These are phyloP conservation scores for Bombus sylvicola DNA, from an alignment of 1,140 invertebrate genomes.

Conservation along the genomic window DNA sequence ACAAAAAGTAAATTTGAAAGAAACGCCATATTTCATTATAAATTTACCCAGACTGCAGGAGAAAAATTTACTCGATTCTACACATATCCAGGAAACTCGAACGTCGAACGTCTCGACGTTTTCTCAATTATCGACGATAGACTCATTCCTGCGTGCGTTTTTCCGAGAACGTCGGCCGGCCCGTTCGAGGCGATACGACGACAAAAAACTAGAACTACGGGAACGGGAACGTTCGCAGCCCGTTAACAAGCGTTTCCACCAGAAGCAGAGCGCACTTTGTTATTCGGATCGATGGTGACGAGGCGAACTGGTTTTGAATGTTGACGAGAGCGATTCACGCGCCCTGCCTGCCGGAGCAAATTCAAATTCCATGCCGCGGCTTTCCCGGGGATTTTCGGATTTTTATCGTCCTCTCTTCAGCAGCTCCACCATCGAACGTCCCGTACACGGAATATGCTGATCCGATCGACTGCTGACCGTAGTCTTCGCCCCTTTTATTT, in stretches of 20 bases:
- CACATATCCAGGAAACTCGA: neutral
- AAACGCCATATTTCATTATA: too few species aligned
- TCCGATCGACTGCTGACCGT: slow-evolving; percentile 44
- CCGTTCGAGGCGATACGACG: neutral
- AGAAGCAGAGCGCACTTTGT: slow-evolving; percentile 44
- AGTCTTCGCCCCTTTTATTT: slow-evolving; percentile 30
- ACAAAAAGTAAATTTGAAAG: too few species aligned
- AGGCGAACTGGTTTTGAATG: slow-evolving; percentile 51
- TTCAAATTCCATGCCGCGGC: slow-evolving; percentile 71
- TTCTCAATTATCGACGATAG: neutral
- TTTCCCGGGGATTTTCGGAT: slow-evolving; percentile 65
- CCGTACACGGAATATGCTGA: slow-evolving; percentile 64
- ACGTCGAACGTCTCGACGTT: neutral
- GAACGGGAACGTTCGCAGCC: slow-evolving; percentile 34
- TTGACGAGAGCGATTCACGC: slow-evolving; percentile 40
- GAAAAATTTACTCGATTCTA: too few species aligned
- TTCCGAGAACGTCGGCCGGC: neutral
- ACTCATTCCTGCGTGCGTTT: neutral
- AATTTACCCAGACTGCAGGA: too few species aligned
- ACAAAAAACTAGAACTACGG: neutral
- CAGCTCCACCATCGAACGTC: slow-evolving; percentile 28
- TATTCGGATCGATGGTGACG: slow-evolving; percentile 60
- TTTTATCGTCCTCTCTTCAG: slow-evolving; percentile 60
- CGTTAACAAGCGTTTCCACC: slow-evolving; percentile 50
- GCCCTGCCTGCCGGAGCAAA: slow-evolving; percentile 56